Evolutionary conservation across 2,888 invertebrate species (phyloP), one percentile per base, ranked within the genome.

Genomic region (Pseudococcus viburni): DNA sequence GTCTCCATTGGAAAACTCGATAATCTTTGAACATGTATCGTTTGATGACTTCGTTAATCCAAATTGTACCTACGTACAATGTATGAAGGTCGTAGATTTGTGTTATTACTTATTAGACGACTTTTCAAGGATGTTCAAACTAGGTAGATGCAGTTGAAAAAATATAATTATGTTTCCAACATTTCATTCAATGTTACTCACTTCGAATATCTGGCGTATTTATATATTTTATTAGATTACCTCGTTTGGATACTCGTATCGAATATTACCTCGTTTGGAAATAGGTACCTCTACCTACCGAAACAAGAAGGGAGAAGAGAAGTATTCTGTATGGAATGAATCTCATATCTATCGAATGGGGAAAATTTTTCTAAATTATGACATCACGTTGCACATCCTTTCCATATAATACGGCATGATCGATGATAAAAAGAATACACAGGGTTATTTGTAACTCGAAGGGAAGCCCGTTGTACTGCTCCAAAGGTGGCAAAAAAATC

Each of bases 311-410:
- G 48, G 3, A n/a, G n/a, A n/a, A 55, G 55, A n/a, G n/a, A 55
- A 51, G 48, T n/a, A 55, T 55, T 17, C 5, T 55, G n/a, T 55
- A 55, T n/a, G 6, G n/a, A 5, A 55, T 55, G n/a, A 4, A 17
- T 55, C 42, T 6, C 42, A n/a, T 55, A 55, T 55, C n/a, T 55
- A 55, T 55, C n/a, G 55, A 55, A 55, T 55, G 55, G n/a, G 26
- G 26, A 33, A 55, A 55, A 55, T n/a, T 55, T 51, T 55, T n/a
- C n/a, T n/a, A 55, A 55, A 55, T 55, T 55, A 55, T 55, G 55
- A 55, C 55, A 55, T 55, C n/a, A 55, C 55, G n/a, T 55, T 1
- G n/a, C 55, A 55, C 55, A 55, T 55, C 55, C 55, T 55, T n/a
- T n/a, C n/a, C 55, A 64, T 64, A 26, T 68, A 26, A 19, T 6